phyloP scores from a whole-genome alignment of 2,888 invertebrate genomes.

The Eupithecia exiguata region DNA sequence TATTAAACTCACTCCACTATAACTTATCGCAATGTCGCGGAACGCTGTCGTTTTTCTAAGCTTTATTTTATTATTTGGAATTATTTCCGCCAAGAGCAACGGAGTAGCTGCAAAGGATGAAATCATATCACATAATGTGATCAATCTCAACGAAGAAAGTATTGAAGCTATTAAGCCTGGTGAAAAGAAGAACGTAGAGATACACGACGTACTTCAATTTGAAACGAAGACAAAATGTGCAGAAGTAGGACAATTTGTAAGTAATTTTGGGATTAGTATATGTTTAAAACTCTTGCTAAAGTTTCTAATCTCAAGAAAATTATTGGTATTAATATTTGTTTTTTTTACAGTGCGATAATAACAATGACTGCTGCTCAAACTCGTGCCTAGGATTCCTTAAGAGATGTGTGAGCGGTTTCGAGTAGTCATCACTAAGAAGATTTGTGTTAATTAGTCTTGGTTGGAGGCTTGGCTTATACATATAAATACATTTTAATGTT shows the following conservation, averaged over 20 bases:
- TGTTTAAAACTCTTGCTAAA: not conserved
- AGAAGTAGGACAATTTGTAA: conserved; percentile 8
- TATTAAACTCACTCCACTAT: not conserved
- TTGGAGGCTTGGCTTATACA: not conserved
- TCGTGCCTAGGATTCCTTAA: conserved; percentile 47
- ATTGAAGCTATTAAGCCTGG: not conserved
- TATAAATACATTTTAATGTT: not conserved
- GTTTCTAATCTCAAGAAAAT: not conserved
- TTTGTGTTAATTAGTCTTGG: not conserved
- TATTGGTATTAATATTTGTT: not conserved
- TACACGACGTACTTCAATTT: not conserved
- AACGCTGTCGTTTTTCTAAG: conserved; percentile 1
- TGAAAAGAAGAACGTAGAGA: not conserved
- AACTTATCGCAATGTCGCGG: conserved; percentile 2
- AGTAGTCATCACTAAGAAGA: not conserved
- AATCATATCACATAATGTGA: not conserved
- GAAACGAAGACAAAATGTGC: not conserved
- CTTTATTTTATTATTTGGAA: not conserved
- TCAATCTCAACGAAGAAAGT: not conserved
- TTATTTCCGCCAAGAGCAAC: not conserved
- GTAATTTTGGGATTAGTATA: not conserved
- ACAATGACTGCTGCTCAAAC: conserved; percentile 48
- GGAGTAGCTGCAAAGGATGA: not conserved
- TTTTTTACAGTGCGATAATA: conserved; percentile 20
- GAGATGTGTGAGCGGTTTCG: conserved; percentile 40